These are phyloP conservation scores for Callorhinus ursinus DNA, from an alignment of 2,113 vertebrate species.

Conservation along the genomic window DNA sequence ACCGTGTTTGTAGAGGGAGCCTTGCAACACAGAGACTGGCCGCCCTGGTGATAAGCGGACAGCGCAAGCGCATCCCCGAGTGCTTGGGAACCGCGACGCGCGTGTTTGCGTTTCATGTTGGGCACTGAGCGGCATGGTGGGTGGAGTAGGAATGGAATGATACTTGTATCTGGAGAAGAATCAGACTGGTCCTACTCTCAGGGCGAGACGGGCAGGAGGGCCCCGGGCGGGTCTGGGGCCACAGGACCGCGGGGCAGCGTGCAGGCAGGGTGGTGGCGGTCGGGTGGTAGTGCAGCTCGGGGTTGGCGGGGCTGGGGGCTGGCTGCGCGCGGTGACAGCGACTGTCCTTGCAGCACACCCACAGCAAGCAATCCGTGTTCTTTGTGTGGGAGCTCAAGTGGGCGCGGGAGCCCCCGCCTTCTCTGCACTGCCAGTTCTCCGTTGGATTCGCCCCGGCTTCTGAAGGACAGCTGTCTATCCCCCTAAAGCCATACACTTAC, in stretches of 20 bases:
- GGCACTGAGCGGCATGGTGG: fast-evolving
- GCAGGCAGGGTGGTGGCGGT: too few species aligned
- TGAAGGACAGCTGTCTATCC: slow-evolving; percentile 83
- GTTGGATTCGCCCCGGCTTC: slow-evolving; percentile 90
- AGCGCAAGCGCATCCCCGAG: fast-evolving
- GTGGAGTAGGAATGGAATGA: neutral
- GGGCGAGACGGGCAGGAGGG: neutral
- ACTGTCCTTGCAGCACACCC: slow-evolving; percentile 86
- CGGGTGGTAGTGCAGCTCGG: neutral
- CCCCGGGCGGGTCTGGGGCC: neutral
- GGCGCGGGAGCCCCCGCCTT: slow-evolving; percentile 89
- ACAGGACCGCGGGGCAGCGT: neutral
- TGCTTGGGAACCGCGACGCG: fast-evolving
- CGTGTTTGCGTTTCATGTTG: fast-evolving
- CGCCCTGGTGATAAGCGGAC: fast-evolving
- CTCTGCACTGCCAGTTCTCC: slow-evolving; percentile 92
- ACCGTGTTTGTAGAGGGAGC: fast-evolving
- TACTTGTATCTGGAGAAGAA: neutral
- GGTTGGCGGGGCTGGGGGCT: neutral
- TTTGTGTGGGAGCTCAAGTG: slow-evolving; percentile 96
- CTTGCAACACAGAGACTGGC: fast-evolving
- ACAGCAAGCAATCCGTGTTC: slow-evolving; percentile 93
- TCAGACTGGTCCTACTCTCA: fast-evolving
- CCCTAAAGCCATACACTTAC: slow-evolving; percentile 92
- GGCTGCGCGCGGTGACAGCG: fast-evolving